Base-by-base conservation (phyloP, 2,797 vertebrate genomes). In the Oceanodroma leucorhoa region DNA sequence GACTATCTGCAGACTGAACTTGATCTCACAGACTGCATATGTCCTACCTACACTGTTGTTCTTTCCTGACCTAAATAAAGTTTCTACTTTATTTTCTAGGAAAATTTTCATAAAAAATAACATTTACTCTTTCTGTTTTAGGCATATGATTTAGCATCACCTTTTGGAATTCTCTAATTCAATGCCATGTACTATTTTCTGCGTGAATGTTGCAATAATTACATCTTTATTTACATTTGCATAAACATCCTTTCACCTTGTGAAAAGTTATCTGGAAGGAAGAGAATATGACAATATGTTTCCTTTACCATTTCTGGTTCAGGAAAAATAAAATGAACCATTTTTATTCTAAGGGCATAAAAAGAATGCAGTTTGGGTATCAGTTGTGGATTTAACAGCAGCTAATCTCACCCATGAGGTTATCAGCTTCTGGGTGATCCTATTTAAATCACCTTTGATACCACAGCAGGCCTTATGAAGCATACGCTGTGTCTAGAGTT, bases 361-460 rank as follows among this genome's bases (percentile, higher is more conserved):
- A 88, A 82, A 71, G n/a, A 82, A 95, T 81, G 51, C 29, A 72
- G 51, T 87, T 90, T 75, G 22, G 32, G 50, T 87, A 58, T 91
- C 41, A 82, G 30, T 87, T 94, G 77, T 66, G 87, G 38, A 70
- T 89, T 94, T 66, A 93, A 69, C 60, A 91, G 80, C 32, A 87
- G 40, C 69, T 77, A 51, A 94, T 92, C 85, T 95, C 84, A 87
- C 57, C 62, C 80, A 66, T 54, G 70, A 94, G 83, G 32, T 88
- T 96, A 90, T 85, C 54, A 58, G 57, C 58, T 94, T 69, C 38
- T 55, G 55, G 41, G 65, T 61, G 71, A 94, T 91, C 36, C 73
- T 84, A 30, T 94, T 94, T 95, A 96, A 96, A 92, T 89, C 46
- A 84, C 65, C 58, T 94, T 83, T 92, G 54, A 62, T 94, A 85